Percentiles rank a stretch among this genome's conserved stretches.
Conservation (phyloP, 1,140 invertebrate genomes). For the Xylocopa sonorina region DNA sequence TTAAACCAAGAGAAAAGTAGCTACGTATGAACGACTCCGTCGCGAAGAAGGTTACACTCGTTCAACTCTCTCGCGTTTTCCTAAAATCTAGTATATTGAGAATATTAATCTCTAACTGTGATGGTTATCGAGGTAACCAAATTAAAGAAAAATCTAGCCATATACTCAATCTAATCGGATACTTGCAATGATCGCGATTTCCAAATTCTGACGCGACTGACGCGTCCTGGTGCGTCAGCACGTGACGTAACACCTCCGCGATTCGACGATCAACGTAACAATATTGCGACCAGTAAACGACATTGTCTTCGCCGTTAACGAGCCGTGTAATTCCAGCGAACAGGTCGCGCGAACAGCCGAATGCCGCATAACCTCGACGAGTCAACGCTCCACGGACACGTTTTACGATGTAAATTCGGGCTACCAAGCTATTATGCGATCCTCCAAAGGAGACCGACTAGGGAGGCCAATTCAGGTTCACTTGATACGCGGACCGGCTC, state of each 20-base stretch:
- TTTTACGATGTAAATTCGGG: not conserved
- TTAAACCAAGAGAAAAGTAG: too few species aligned
- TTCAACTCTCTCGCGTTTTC: too few species aligned
- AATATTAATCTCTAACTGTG: too few species aligned
- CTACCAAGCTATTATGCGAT: constrained; percentile 23
- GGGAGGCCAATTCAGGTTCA: constrained; percentile 1
- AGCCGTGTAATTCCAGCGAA: not conserved
- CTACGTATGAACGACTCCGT: too few species aligned
- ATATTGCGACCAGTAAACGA: not conserved
- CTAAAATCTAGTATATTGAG: too few species aligned
- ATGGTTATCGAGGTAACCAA: too few species aligned
- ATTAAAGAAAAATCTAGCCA: too few species aligned
- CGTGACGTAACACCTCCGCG: not conserved
- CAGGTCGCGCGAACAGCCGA: not conserved
- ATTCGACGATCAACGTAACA: not conserved
- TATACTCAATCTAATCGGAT: too few species aligned
- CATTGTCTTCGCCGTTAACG: not conserved
- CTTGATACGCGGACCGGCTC: constrained; percentile 9
- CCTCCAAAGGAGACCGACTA: not conserved
- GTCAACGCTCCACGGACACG: constrained; percentile 10
- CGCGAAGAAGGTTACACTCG: too few species aligned
- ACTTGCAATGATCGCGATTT: too few species aligned
- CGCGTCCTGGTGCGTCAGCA: not conserved
- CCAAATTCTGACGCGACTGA: not conserved
- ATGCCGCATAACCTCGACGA: not conserved